These are phyloP conservation scores for Botia almorhae DNA, from an alignment of 2,797 vertebrate genomes.

Conservation along the genomic window DNA sequence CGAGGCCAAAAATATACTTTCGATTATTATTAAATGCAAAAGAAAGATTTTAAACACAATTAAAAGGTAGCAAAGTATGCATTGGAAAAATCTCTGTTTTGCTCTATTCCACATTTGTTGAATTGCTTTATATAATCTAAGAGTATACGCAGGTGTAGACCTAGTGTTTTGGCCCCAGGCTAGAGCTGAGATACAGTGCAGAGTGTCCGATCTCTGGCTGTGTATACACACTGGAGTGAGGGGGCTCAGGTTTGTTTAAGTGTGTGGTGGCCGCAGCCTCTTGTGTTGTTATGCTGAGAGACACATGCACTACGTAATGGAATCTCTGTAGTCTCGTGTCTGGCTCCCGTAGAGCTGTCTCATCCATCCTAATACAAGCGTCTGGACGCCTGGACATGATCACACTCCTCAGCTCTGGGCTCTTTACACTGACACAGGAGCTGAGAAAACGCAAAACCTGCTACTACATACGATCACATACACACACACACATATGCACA, in stretches of 20 bases:
- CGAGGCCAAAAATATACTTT: too few species aligned
- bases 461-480: constrained; percentile 25
- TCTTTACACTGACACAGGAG: constrained; percentile 39
- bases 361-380: constrained; percentile 67
- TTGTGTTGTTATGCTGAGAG: constrained; percentile 71
- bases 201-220: constrained; percentile 54
- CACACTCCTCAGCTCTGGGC: constrained; percentile 41
- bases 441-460: constrained; percentile 43
- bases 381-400: constrained; percentile 65
- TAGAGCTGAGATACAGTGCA: constrained; percentile 21
- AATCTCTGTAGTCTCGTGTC: constrained; percentile 79
- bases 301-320: constrained; percentile 77
- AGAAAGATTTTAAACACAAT: too few species aligned
- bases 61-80: too few species aligned
- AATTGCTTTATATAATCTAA: constrained; percentile 5
- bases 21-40: too few species aligned
- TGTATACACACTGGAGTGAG: constrained; percentile 53
- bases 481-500: background rate
- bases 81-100: too few species aligned
- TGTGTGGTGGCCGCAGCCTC: constrained; percentile 54
- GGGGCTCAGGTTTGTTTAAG: constrained; percentile 62
- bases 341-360: constrained; percentile 75
- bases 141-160: constrained; percentile 28
- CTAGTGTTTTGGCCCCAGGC: background rate
- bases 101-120: background rate